Conservation (phyloP, 1,140 invertebrate species). For the Macrobrachium nipponense region DNA sequence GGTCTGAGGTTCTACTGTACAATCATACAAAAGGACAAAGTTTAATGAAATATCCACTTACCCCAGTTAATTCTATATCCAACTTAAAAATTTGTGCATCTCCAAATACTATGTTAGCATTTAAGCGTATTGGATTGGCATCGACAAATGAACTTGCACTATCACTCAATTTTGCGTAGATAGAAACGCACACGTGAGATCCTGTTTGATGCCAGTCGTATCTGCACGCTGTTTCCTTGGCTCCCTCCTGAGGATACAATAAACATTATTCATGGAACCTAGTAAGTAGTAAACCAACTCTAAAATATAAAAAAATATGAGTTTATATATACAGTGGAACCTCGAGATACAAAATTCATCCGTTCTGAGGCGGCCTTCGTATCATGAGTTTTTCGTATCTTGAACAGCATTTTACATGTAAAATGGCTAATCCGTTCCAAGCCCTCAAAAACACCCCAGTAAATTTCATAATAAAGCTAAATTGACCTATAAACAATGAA, state of each 20-base stretch:
- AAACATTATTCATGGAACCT: not conserved
- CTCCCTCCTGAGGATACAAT: slow-evolving; percentile 12
- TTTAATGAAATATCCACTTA: slow-evolving; percentile 71
- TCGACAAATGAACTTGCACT: slow-evolving; percentile 81
- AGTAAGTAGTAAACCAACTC: not conserved
- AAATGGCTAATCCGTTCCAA: too few relatives aligned
- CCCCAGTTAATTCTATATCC: slow-evolving; percentile 86
- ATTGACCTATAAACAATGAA: too few relatives aligned
- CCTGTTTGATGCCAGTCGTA: slow-evolving; percentile 95
- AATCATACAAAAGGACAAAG: not conserved
- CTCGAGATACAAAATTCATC: too few relatives aligned
- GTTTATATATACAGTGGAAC: too few relatives aligned
- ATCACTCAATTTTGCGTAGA: slow-evolving; percentile 92
- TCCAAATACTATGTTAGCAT: slow-evolving; percentile 82
- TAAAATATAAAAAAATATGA: slow-evolving; percentile 67
- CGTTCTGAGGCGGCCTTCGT: too few relatives aligned
- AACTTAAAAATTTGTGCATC: slow-evolving; percentile 82
- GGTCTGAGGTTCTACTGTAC: too few relatives aligned
- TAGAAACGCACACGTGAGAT: slow-evolving; percentile 82
- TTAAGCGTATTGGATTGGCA: slow-evolving; percentile 86
- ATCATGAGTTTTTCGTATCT: too few relatives aligned
- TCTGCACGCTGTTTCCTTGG: slow-evolving; percentile 79
- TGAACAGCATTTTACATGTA: too few relatives aligned
- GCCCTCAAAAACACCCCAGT: too few relatives aligned
- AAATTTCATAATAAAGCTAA: too few relatives aligned